These are phyloP conservation scores for Mastomys coucha DNA, from an alignment of 2,113 vertebrate genomes.

Conservation along the genomic window DNA sequence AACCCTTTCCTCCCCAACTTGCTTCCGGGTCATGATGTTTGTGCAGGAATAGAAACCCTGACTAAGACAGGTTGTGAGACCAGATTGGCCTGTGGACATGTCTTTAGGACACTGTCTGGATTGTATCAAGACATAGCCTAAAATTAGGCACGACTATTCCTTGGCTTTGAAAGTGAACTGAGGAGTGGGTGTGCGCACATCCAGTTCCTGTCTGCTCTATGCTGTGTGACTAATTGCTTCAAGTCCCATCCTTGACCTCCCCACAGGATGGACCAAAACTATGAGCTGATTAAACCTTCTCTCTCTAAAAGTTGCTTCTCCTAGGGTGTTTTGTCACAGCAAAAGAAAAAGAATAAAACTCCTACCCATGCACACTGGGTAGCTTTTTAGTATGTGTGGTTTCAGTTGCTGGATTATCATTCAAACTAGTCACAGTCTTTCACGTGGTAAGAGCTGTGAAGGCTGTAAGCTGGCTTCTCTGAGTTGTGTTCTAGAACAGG, in stretches of 20 bases:
- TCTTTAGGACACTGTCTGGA: not conserved
- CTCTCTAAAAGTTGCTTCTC: not conserved
- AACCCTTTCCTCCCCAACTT: too few relatives aligned
- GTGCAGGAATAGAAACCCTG: too few relatives aligned
- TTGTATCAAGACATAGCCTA: too few relatives aligned
- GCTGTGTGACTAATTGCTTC: not conserved
- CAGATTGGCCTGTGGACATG: not conserved
- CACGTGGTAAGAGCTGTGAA: not conserved
- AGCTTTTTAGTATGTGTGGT: not conserved
- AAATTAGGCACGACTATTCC: not conserved
- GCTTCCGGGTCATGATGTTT: too few relatives aligned
- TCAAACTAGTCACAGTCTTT: not conserved
- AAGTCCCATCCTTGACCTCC: not conserved
- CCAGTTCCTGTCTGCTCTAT: not conserved
- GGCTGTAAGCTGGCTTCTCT: not conserved
- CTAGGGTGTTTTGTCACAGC: not conserved
- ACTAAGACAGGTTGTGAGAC: too few relatives aligned
- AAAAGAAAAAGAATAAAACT: too few relatives aligned
- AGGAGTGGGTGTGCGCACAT: not conserved
- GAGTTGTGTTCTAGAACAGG: not conserved
- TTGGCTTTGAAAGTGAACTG: not conserved
- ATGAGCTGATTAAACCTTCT: not conserved
- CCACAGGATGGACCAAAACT: not conserved
- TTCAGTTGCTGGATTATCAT: not conserved
- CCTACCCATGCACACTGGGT: accelerated